phyloP scores from a whole-genome alignment of 2,113 vertebrate genomes.

The Ranitomeya variabilis region DNA sequence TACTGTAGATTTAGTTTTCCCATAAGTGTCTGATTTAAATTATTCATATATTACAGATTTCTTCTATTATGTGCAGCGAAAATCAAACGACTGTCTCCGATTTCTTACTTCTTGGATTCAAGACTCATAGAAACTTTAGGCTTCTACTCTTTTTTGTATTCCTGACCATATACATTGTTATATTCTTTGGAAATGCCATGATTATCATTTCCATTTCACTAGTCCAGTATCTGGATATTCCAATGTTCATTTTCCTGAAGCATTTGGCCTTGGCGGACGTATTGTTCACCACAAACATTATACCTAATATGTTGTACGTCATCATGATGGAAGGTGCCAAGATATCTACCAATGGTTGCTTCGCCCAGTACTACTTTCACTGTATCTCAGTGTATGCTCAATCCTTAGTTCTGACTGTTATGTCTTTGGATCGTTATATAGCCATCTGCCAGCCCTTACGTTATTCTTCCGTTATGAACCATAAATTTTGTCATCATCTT shows the following conservation, averaged over 20 bases:
- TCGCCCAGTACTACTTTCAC: constrained; percentile 39
- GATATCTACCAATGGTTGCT: constrained; percentile 18
- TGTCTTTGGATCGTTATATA: constrained; percentile 45
- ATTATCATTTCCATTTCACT: constrained; percentile 22
- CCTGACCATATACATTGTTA: constrained; percentile 26
- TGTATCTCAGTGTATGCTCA: constrained; percentile 21
- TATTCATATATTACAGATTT: not conserved
- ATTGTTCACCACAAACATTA: constrained; percentile 6
- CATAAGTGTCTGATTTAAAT: not conserved
- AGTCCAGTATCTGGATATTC: not conserved
- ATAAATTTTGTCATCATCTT: not conserved
- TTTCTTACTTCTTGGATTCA: constrained; percentile 37
- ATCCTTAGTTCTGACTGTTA: constrained; percentile 25
- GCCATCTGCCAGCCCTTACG: constrained; percentile 29
- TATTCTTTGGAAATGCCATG: constrained; percentile 25
- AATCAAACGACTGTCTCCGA: constrained; percentile 9
- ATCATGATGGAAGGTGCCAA: not conserved
- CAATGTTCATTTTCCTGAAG: constrained; percentile 40
- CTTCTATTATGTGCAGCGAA: constrained; percentile 4
- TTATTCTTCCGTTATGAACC: constrained; percentile 37
- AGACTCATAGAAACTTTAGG: not conserved
- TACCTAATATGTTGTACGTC: constrained; percentile 43
- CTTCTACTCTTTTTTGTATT: not conserved
- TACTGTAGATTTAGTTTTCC: not conserved
- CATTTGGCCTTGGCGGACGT: constrained; percentile 36